Evolutionary conservation across 2,888 invertebrate species (phyloP), one percentile per base, ranked within the genome.

Genomic region (Allacma fusca): DNA sequence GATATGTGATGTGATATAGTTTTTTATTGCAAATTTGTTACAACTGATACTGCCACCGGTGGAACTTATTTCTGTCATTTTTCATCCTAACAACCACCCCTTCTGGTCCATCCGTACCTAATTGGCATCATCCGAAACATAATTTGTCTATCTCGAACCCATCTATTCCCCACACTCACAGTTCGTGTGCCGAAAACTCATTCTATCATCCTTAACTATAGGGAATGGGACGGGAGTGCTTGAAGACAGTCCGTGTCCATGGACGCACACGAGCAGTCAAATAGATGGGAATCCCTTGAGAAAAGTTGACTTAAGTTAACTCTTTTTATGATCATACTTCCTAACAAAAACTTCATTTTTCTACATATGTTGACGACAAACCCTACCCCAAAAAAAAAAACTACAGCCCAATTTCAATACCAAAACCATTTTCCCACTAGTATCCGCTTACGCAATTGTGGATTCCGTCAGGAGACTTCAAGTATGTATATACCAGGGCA

Each of bases 11-110:
- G 69, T 78, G 75, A 78, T 78, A 75, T 34, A 77, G 62, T 74
- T 79, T 79, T 80, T 80, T 80, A 80, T 80, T 80, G 80, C 78
- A 78, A 78, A 80, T 80, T 80, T 76, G 74, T 75, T 78, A 76
- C 78, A 80, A 80, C 80, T 80, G 80, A 78, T 78, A 74, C 80
- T 57, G 57, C 64, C 72, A 77, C 77, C 76, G 79, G 77, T 79
- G 78, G 76, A 78, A 78, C 78, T 78, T 78, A 78, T 78, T 78
- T 78, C 78, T 78, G 67, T 72, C 79, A 79, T 80, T 80, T 80
- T 80, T 80, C 80, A 80, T 78, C 67, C 57, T 78, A 79, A 78
- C 78, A 78, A 76, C 77, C 78, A 79, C 68, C 79, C 79, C 79
- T 78, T 78, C 75, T 77, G 67, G 71, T 65, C 72, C 71, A 72